Evolutionary conservation across 92 coral and sea anemone genomes (phyloP).

Genomic region (Palythoa grandiflora): DNA sequence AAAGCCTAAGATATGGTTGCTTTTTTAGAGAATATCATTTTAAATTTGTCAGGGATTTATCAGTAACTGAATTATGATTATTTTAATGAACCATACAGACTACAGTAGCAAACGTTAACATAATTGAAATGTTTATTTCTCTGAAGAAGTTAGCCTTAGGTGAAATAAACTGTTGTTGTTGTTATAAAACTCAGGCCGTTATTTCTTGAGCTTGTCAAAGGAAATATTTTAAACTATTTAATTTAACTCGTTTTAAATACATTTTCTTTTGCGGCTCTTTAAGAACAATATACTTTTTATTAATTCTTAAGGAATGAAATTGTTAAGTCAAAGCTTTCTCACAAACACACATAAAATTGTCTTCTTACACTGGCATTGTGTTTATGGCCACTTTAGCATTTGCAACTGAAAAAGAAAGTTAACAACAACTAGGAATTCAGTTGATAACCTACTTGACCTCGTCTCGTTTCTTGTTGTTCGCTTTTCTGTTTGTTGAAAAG

Average conservation of each 20-base stretch:
- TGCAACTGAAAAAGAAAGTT: background rate
- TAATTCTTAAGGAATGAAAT: background rate
- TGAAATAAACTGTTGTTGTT: no score
- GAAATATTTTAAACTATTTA: background rate
- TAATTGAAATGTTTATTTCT: no score
- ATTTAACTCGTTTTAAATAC: background rate
- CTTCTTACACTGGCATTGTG: background rate
- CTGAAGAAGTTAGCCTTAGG: no score
- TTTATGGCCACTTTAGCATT: background rate
- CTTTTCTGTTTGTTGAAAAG: conserved; percentile 46
- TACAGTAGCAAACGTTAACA: background rate
- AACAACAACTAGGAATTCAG: background rate
- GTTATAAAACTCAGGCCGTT: background rate
- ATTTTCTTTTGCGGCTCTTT: background rate
- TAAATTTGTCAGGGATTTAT: background rate
- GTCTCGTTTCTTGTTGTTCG: conserved; percentile 50
- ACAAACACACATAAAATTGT: background rate
- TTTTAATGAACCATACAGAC: background rate
- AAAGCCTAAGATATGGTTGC: background rate
- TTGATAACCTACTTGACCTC: conserved; percentile 52
- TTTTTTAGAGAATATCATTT: background rate
- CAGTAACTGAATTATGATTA: background rate
- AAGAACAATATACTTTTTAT: no score
- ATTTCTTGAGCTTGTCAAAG: background rate
- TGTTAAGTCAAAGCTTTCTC: background rate